Base-by-base conservation (phyloP, 2,888 invertebrate genomes). In the Harpagoxenus sublaevis region DNA sequence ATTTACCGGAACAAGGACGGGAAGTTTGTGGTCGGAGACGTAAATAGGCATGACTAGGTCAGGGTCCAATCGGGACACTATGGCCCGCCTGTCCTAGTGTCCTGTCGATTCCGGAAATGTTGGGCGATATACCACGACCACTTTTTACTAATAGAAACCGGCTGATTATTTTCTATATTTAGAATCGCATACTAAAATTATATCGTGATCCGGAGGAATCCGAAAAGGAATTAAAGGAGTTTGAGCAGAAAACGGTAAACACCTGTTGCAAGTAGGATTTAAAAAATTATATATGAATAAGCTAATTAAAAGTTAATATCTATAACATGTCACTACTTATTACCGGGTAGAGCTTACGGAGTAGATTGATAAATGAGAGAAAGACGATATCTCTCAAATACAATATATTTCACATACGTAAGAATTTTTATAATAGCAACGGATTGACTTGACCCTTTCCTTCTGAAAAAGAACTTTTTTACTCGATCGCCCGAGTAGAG, bases 41-140 rank as follows among this genome's bases (percentile, higher is more conserved):
- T 63, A 63, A 63, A 63, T 35, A 63, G 42, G 63, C 23, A 65
- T 65, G 23, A 42, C 42, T 65, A 42, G 23, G 42, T 42, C 42
- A 65, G 39, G 42, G 39, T 12, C 5, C 6, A 42, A 63, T 28
- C 39, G 18, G 8, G 23, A 65, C 3, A 39, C 39, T 35, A n/a
- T 63, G 35, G n/a, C 35, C n/a, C n/a, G 12, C 3, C 18, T 35
- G 31, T 18, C 35, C 23, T 23, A 18, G 8, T 35, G 31, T 18
- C 35, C 23, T 23, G 31, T 65, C 63, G 60, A 60, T 60, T 60
- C 31, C 60, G 63, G 63, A 65, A 65, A 23, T 12, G 23, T 53
- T 18, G n/a, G 8, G 6, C n/a, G 53, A n/a, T n/a, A 53, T 8
- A 53, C 8, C 53, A n/a, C 53, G 8, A 53, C n/a, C 53, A 8